These are phyloP conservation scores for Hydriomena furcata DNA, from an alignment of 2,888 invertebrate genomes.

Conservation along the genomic window DNA sequence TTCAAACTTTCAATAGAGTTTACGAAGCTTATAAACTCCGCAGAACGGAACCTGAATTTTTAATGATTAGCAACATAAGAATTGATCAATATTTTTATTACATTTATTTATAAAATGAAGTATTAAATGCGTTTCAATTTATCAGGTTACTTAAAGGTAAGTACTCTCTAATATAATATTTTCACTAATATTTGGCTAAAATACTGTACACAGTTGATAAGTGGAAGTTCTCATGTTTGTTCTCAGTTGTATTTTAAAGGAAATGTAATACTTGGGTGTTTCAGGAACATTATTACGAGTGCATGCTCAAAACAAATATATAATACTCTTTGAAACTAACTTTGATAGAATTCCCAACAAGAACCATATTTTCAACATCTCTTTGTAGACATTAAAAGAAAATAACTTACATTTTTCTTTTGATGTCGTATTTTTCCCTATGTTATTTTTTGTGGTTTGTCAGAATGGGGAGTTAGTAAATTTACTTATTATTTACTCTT, in stretches of 20 bases:
- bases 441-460: constrained; percentile 32
- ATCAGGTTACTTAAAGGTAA: too few relatives aligned
- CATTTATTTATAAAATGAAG: too few relatives aligned
- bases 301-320: constrained; percentile 17
- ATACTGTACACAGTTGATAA: too few relatives aligned
- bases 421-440: constrained; percentile 34
- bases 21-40: constrained; percentile 45
- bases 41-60: constrained; percentile 51
- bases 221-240: not conserved
- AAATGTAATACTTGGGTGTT: not conserved
- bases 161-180: too few relatives aligned
- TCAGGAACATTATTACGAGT: constrained; percentile 3
- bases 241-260: not conserved
- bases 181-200: too few relatives aligned
- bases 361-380: constrained; percentile 43
- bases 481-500: constrained; percentile 6
- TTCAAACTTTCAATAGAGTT: constrained; percentile 48
- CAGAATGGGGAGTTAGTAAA: constrained; percentile 13
- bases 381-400: constrained; percentile 43
- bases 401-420: constrained; percentile 45
- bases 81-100: too few relatives aligned
- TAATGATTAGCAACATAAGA: constrained; percentile 47
- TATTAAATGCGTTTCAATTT: too few relatives aligned
- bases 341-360: constrained; percentile 41
- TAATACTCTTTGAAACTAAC: constrained; percentile 31